Evolutionary conservation across 1,140 invertebrate species (phyloP).

Genomic region (Zaprionus ghesquierei): DNA sequence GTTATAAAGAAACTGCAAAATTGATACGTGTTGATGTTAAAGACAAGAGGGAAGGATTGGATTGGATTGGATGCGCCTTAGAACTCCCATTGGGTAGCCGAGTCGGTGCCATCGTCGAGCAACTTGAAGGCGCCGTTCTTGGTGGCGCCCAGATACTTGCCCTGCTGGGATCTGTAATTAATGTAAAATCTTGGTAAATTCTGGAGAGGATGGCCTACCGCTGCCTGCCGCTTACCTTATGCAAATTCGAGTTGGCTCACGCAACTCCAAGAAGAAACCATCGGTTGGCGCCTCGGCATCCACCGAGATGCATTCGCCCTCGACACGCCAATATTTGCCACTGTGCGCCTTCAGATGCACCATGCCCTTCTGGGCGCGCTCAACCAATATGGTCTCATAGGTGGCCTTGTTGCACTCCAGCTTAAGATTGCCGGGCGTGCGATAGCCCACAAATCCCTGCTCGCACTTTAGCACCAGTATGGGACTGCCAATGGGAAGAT

Average conservation of each 20-base stretch:
- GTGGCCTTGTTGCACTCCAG: conserved; percentile 97
- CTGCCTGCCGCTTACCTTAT: conserved; percentile 85
- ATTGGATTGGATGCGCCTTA: conserved; percentile 84
- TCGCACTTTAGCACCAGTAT: conserved; percentile 97
- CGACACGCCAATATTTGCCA: conserved; percentile 96
- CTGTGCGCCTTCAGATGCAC: conserved; percentile 97
- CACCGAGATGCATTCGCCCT: conserved; percentile 92
- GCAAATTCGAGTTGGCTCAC: conserved; percentile 94
- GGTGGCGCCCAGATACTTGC: conserved; percentile 93
- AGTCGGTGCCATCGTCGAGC: conserved; percentile 89
- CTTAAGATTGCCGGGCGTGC: conserved; percentile 89
- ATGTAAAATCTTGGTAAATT: background rate
- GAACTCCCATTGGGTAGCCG: conserved; percentile 97
- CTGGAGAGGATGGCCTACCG: background rate
- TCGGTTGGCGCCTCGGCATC: conserved; percentile 92
- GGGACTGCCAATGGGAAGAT: conserved; percentile 85
- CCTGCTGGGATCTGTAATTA: conserved; percentile 83
- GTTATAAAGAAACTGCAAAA: conserved; percentile 27
- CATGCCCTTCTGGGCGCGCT: conserved; percentile 93
- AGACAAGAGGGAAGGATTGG: background rate
- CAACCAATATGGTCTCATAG: conserved; percentile 96
- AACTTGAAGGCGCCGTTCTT: conserved; percentile 97
- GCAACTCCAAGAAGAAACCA: conserved; percentile 95
- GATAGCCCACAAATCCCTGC: conserved; percentile 97
- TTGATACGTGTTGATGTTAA: conserved; percentile 41